Conservation (phyloP, 2,113 vertebrate species). For the Pseudopipra pipra region DNA sequence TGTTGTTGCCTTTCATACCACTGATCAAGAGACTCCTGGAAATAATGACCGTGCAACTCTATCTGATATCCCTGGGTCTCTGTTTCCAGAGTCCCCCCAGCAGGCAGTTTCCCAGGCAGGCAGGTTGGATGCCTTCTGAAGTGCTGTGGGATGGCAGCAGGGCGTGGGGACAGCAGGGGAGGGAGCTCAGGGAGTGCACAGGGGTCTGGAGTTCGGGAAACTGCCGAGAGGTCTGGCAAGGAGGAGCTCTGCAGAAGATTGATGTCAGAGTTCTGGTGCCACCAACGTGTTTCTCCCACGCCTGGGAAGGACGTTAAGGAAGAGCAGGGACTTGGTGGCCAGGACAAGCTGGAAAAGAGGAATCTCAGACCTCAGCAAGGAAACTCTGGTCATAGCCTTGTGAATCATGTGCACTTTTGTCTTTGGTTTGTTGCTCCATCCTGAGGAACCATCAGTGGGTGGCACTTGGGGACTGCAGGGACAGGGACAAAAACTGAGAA, state of each 20-base stretch:
- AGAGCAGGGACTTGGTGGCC: background rate
- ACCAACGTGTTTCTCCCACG: accelerated
- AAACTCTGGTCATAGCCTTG: background rate
- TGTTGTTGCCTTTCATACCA: slow-evolving; percentile 63
- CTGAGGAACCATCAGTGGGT: background rate
- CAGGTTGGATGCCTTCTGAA: background rate
- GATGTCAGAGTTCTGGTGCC: slow-evolving; percentile 11
- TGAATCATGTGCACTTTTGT: background rate
- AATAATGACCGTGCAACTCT: slow-evolving; percentile 44
- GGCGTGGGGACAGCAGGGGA: background rate
- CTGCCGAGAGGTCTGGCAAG: background rate
- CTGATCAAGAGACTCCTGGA: slow-evolving; percentile 60
- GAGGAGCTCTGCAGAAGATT: background rate
- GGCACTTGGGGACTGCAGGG: background rate
- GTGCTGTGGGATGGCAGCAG: background rate
- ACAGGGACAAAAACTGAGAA: background rate
- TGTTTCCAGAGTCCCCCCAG: background rate
- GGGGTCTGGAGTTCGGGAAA: background rate
- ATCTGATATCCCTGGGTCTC: background rate
- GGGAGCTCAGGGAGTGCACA: accelerated
- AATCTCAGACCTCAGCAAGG: background rate
- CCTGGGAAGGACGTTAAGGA: slow-evolving; percentile 18
- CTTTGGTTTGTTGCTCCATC: background rate
- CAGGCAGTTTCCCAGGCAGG: slow-evolving; percentile 28
- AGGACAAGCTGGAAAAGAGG: background rate